phyloP scores from a whole-genome alignment of 2,797 vertebrate genomes.

The Notolepis coatsorum region DNA sequence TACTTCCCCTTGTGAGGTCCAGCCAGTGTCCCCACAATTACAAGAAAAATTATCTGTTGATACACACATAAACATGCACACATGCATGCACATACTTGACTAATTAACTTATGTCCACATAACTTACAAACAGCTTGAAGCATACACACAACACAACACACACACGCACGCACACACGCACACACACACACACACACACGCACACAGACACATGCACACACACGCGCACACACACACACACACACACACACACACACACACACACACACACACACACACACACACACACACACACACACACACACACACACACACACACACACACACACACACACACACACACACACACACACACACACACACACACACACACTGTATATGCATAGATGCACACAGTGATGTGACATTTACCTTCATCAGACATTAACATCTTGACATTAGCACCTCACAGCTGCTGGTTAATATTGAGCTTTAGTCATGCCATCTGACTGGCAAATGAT shows the following conservation, averaged over 20 bases:
- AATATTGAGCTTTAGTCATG: constrained; percentile 67
- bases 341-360: constrained; percentile 5
- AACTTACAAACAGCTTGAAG: neutral
- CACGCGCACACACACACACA: no score
- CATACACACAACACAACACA: no score
- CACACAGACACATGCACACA: neutral
- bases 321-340: constrained; percentile 42
- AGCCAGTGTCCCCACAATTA: no score
- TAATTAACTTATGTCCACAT: no score
- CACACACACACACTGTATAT: constrained; percentile 18
- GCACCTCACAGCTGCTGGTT: constrained; percentile 73
- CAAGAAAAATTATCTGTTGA: no score
- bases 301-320: no score
- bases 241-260: constrained; percentile 28
- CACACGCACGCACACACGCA: neutral
- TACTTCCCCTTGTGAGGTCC: no score
- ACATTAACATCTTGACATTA: constrained; percentile 75
- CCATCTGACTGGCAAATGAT: constrained; percentile 56
- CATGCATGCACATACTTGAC: neutral
- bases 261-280: neutral
- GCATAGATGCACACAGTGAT: constrained; percentile 61
- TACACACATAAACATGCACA: no score
- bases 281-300: neutral
- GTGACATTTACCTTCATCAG: constrained; percentile 78
- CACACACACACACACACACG: neutral